phyloP scores from a whole-genome alignment of 2,113 vertebrate species.

The Limnothrissa miodon region DNA sequence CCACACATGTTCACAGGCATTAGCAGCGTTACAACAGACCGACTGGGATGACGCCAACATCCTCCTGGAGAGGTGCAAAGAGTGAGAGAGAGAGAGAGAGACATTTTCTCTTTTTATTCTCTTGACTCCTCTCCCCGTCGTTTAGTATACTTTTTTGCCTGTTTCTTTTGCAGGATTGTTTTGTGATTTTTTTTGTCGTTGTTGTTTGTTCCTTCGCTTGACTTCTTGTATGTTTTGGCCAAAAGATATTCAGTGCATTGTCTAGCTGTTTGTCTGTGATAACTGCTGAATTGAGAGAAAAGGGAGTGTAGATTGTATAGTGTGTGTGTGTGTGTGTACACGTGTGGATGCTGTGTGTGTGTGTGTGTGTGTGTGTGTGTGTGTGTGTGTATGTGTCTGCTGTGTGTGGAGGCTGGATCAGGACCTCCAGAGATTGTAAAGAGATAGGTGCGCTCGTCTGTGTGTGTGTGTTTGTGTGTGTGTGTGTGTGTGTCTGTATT shows the following conservation, averaged over 20 bases:
- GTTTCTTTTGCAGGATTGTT: not conserved
- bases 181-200: not conserved
- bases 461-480: not conserved
- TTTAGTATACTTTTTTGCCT: not conserved
- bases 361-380: not conserved
- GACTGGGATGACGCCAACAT: not conserved
- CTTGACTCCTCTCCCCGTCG: not conserved
- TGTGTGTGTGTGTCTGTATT: slow-evolving; percentile 1
- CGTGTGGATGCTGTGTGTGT: not conserved
- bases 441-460: not conserved
- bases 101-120: not conserved
- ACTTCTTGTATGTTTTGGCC: too few species aligned
- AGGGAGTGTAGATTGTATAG: too few species aligned
- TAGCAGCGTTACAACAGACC: slow-evolving; percentile 46
- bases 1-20: slow-evolving; percentile 69
- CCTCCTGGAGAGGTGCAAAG: not conserved
- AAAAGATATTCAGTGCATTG: too few species aligned
- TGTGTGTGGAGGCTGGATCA: not conserved
- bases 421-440: not conserved
- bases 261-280: too few species aligned
- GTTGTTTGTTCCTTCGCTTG: too few species aligned
- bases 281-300: too few species aligned
- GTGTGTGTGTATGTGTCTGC: too few species aligned
- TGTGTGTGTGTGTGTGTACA: not conserved
- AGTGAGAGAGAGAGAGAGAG: not conserved